phyloP scores from a whole-genome alignment of 1,140 invertebrate species.

The Drosophila malerkotliana region DNA sequence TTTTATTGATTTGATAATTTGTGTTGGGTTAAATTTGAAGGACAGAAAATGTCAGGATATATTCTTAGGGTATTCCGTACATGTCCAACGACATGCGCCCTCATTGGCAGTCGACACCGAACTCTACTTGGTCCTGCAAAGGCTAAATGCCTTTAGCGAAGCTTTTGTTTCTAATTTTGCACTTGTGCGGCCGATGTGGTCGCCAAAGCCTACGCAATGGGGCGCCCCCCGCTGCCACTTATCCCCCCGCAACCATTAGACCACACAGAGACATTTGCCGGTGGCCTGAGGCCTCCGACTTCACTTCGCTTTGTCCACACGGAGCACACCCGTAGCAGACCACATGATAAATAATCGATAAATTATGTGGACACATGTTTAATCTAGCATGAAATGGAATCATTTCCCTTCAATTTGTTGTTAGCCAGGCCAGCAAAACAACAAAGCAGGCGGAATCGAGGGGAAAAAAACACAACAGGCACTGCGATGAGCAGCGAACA shows the following conservation, averaged over 20 bases:
- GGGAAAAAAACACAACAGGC: conserved; percentile 38
- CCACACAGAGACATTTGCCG: conserved; percentile 8
- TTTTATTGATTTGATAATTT: no score
- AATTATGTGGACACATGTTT: conserved; percentile 83
- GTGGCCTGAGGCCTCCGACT: conserved; percentile 47
- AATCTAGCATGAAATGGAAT: conserved; percentile 84
- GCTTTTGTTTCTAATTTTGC: conserved; percentile 81
- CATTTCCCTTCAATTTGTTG: conserved; percentile 84
- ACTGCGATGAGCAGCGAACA: conserved; percentile 37
- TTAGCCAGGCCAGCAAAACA: conserved; percentile 60
- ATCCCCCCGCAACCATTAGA: background rate
- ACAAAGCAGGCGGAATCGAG: conserved; percentile 40
- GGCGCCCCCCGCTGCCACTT: background rate
- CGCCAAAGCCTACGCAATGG: conserved; percentile 57
- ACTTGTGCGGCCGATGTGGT: conserved; percentile 72
- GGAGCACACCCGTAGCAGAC: conserved; percentile 54
- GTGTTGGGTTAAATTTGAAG: background rate
- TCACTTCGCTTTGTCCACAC: conserved; percentile 63
- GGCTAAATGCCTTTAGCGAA: conserved; percentile 61
- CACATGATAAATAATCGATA: conserved; percentile 83
- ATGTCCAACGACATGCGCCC: conserved; percentile 33
- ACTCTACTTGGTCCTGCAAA: conserved; percentile 33
- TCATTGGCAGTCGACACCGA: conserved; percentile 35
- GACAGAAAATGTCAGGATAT: background rate
- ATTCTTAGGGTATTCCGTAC: conserved; percentile 5